A percentile compares a stretch with the other conserved stretches of the same genome.
Conservation (phyloP, 2,888 invertebrate genomes). For the Zaprionus bogoriensis region DNA sequence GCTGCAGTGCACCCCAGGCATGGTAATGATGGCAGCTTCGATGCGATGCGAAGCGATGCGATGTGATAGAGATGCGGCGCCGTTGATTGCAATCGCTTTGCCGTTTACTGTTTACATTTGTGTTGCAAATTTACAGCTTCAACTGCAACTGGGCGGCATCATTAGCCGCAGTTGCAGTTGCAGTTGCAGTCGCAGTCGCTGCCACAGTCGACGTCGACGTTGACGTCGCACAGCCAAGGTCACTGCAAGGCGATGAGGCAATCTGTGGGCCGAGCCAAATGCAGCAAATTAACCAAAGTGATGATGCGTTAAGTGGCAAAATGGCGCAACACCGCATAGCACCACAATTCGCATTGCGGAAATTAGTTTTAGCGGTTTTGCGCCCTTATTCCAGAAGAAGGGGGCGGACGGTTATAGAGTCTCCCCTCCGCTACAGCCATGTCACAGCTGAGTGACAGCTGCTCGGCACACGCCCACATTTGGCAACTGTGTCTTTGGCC, state of each 20-base stretch:
- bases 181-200: not conserved
- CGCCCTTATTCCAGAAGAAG: not conserved
- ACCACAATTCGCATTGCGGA: conserved; percentile 60
- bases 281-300: conserved; percentile 73
- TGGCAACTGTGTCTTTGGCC: conserved; percentile 56
- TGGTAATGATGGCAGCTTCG: conserved; percentile 36
- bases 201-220: not conserved
- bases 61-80: conserved; percentile 63
- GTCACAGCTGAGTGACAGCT: conserved; percentile 55
- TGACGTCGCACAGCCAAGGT: conserved; percentile 31
- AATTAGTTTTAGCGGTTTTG: conserved; percentile 72
- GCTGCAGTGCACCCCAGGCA: not conserved
- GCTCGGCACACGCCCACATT: conserved; percentile 47
- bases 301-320: conserved; percentile 74
- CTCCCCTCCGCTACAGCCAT: conserved; percentile 4
- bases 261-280: conserved; percentile 37
- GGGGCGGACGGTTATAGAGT: too few species aligned
- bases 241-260: conserved; percentile 49
- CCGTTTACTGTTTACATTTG: conserved; percentile 63
- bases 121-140: conserved; percentile 79
- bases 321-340: conserved; percentile 53
- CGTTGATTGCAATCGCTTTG: conserved; percentile 67
- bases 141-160: conserved; percentile 54
- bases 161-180: conserved; percentile 44
- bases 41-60: conserved; percentile 45